phyloP scores from a whole-genome alignment of 2,888 invertebrate genomes.

The Arctia plantaginis region DNA sequence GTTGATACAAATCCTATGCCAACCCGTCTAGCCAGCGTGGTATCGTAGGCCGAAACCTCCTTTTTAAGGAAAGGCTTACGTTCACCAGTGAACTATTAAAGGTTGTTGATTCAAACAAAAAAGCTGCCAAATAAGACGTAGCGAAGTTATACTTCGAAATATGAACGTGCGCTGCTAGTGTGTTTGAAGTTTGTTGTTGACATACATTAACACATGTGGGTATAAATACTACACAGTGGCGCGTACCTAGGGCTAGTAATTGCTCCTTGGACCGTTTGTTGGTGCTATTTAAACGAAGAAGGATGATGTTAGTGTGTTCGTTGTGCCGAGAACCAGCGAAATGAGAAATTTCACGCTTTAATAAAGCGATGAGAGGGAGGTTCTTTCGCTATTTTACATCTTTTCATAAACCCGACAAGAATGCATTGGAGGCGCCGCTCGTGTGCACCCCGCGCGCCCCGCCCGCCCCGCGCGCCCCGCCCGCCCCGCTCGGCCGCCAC shows the following conservation, averaged over 20 bases:
- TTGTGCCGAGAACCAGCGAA: conserved; percentile 47
- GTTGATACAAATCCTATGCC: too few species aligned
- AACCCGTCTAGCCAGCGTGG: too few species aligned
- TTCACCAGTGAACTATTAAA: too few species aligned
- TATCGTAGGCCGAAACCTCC: too few species aligned
- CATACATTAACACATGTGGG: too few species aligned
- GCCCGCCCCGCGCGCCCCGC: not conserved
- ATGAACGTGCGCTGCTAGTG: not conserved
- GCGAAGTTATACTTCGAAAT: too few species aligned
- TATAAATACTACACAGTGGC: not conserved
- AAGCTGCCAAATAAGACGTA: too few species aligned
- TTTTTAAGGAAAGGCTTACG: too few species aligned
- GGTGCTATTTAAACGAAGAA: conserved; percentile 24
- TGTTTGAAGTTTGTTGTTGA: too few species aligned
- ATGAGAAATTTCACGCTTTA: conserved; percentile 64
- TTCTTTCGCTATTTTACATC: conserved; percentile 29
- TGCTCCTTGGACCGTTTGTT: conserved; percentile 1
- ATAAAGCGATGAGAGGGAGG: conserved; percentile 40
- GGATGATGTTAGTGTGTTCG: conserved; percentile 26
- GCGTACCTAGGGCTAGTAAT: not conserved
- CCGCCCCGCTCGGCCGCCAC: not conserved
- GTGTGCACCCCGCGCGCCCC: not conserved
- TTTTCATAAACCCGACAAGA: conserved; percentile 21
- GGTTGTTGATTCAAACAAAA: too few species aligned
- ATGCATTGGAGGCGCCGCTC: not conserved